Percentiles rank a stretch among this genome's conserved stretches.
Evolutionary conservation across 2,888 invertebrate species (phyloP).

Genomic region (Polyploca ridens): DNA sequence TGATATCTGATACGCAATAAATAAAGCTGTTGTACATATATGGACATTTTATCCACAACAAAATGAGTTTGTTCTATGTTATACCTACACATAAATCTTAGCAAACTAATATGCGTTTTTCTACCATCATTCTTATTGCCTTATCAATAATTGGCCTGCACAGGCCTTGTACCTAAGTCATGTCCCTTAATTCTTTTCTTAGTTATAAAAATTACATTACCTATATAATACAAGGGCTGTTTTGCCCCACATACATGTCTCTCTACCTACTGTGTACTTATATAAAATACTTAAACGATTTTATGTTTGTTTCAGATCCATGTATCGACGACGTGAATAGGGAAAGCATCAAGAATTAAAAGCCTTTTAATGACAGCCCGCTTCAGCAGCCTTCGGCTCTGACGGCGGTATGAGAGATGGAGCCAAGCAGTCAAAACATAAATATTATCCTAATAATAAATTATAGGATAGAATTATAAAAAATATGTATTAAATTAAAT

Average conservation of each 20-base stretch:
- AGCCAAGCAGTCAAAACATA: slow-evolving; percentile 26
- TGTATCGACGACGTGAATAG: slow-evolving; percentile 61
- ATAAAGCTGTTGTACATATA: background rate
- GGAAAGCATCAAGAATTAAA: slow-evolving; percentile 81
- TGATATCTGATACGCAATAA: slow-evolving; percentile 5
- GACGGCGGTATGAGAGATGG: slow-evolving; percentile 39
- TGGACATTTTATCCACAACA: background rate
- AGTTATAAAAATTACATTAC: too few relatives aligned
- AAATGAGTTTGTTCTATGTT: background rate
- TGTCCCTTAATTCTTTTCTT: too few relatives aligned
- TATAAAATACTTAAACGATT: slow-evolving; percentile 38
- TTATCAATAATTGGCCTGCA: too few relatives aligned
- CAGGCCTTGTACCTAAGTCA: too few relatives aligned
- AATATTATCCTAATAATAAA: background rate
- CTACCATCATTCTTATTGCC: too few relatives aligned
- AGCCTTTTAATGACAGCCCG: slow-evolving; percentile 80
- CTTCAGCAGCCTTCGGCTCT: slow-evolving; percentile 51
- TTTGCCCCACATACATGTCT: background rate
- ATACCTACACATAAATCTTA: background rate
- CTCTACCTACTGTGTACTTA: background rate
- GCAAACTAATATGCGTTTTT: too few relatives aligned
- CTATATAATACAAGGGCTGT: background rate
- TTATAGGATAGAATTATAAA: too few relatives aligned
- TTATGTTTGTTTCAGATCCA: slow-evolving; percentile 68
- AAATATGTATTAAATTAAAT: too few relatives aligned